Evolutionary conservation across 2,113 vertebrate genomes (phyloP), one percentile per base, ranked within the genome.

Genomic region (Rhineura floridana): DNA sequence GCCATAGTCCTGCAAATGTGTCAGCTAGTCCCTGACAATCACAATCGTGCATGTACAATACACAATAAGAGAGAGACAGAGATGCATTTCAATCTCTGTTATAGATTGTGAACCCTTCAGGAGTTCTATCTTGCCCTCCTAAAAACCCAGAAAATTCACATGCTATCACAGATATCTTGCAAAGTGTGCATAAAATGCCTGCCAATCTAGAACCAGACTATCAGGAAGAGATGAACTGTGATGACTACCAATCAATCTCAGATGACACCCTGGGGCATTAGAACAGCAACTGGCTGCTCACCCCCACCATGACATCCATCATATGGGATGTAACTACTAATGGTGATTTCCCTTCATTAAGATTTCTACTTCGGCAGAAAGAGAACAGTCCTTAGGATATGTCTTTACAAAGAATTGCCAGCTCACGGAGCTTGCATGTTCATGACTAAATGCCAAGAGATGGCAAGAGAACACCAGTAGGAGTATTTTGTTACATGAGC

Each of bases 351-450:
- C 81, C 46, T 77, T 62, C 81, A 83, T n/a, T 69, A 52, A 55
- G 13, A 23, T 33, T 52, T 88, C 72, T 39, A 63, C 52, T 88
- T 67, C 72, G 83, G 87, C n/a, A 50, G 48, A 50, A 75, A 83
- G 69, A 48, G 28, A 76, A 28, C 33, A 69, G 44, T 10, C 46
- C 46, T 83, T 55, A 50, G n/a, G 33, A 28, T 50, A 21, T 33
- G 8, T 15, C 9, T 28, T 80, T 87, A 11, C n/a, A 77, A 86
- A 78, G 42, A 65, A 36, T 9, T 13, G 72, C 42, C 59, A 65
- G 84, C 42, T 77, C 39, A 85, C 52, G 21, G 59, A 36, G 30
- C 36, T 15, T 65, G 73, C 19, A 50, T 5, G 23, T 44, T 65
- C 73, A 36, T 70, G 21, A 25, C 42, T 65, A 77, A 78, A 77